These are phyloP conservation scores for Podarcis siculus DNA, from an alignment of 2,797 vertebrate species.

Conservation along the genomic window DNA sequence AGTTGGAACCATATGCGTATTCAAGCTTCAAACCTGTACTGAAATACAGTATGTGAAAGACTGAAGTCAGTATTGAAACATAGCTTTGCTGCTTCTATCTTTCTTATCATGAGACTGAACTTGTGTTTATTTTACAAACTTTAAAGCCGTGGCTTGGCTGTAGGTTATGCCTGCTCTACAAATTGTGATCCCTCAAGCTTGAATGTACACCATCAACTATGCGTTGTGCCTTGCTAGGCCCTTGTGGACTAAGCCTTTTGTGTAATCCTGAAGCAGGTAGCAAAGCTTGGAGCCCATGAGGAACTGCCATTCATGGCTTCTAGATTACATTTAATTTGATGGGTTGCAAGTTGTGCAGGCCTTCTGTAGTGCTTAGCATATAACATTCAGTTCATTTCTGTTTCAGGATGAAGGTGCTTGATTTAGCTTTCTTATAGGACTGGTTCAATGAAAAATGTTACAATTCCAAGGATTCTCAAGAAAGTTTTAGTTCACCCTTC, in stretches of 20 bases:
- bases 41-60: not conserved
- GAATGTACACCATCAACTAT: not conserved
- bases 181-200: not conserved
- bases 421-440: constrained; percentile 13
- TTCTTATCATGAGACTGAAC: not conserved
- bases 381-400: not conserved
- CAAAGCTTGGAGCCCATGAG: not conserved
- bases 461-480: constrained; percentile 1
- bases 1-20: not conserved
- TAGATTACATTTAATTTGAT: not conserved
- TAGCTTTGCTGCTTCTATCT: not conserved
- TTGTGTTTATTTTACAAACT: not conserved
- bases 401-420: constrained; percentile 43
- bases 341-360: not conserved
- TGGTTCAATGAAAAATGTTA: not conserved
- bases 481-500: constrained; percentile 2
- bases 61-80: not conserved
- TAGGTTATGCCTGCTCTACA: not conserved
- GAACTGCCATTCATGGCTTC: not conserved
- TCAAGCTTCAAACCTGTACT: not conserved
- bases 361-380: not conserved
- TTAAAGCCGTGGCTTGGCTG: not conserved
- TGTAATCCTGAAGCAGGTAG: not conserved
- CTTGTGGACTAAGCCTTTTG: not conserved
- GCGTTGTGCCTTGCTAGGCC: not conserved